Base-by-base conservation (phyloP, 2,797 vertebrate genomes). In the Novumbra hubbsi region DNA sequence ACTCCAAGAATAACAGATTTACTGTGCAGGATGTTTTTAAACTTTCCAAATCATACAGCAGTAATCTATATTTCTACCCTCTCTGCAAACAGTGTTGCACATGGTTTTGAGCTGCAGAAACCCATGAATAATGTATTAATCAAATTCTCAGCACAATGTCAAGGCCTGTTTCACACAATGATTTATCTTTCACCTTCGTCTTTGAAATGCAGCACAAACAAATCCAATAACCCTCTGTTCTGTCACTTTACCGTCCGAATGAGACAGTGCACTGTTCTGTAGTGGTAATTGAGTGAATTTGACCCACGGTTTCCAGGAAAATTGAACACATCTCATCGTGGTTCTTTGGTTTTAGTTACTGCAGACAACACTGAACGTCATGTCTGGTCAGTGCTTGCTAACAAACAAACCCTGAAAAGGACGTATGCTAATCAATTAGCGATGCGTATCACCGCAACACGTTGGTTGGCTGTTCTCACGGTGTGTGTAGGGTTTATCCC, bases 281-380 rank as follows among this genome's bases (percentile, higher is more conserved):
- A 77, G 72, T 78, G 77, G 41, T 73, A 80, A 79, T 64, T 71
- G 75, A 83, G 67, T 77, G 71, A 68, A 60, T 72, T 32, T 76
- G 73, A 82, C 67, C 71, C 78, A 79, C 72, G 8, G 17, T 82
- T 79, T 84, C 81, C 68, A 27, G 73, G 72, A 78, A 79, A 86
- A 86, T 73, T 78, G 78, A 78, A 83, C 81, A 82, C 48, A 73
- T 79, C 50, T 62, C 76, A 81, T 81, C 81, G 76, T 80, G 69
- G 76, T 80, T 73, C 75, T 75, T 5, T 50, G 21, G 74, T 76
- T 45, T 75, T 73, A 4, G 52, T 57, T 57, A 48, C 11, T 73
- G 71, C 52, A 72, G 70, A 14, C 27, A 28, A 21, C 27, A 17
- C 11, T 28, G 24, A 69, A 24, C 52, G 76, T 70, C 32, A 68